phyloP scores from a whole-genome alignment of 2,888 invertebrate species.

The Nemotelus nigrinus region DNA sequence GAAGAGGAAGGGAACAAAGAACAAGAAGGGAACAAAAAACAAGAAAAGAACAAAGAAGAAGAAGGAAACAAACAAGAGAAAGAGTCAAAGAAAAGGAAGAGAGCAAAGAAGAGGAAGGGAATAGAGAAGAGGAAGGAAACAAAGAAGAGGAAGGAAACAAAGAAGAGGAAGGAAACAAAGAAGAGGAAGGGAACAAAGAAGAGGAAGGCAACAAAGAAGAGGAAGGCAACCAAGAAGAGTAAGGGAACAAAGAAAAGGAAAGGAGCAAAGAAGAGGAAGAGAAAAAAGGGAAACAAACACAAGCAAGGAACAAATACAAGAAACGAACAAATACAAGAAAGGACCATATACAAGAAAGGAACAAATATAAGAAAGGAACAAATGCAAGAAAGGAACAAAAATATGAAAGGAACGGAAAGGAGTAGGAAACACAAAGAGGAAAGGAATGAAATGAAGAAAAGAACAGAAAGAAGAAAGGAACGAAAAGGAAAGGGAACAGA shows the following conservation, averaged over 20 bases:
- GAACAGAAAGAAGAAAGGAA: too few relatives aligned
- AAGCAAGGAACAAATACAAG: too few relatives aligned
- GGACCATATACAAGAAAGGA: too few relatives aligned
- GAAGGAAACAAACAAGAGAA: not conserved
- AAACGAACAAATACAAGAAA: too few relatives aligned
- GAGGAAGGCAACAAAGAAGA: not conserved
- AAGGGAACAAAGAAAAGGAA: not conserved
- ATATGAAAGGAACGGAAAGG: too few relatives aligned
- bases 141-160: not conserved
- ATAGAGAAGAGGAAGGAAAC: not conserved
- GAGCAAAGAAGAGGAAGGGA: not conserved
- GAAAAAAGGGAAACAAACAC: too few relatives aligned
- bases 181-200: not conserved
- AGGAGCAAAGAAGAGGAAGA: too few relatives aligned
- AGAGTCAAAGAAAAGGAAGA: not conserved
- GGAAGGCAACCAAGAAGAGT: not conserved
- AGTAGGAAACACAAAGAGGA: too few relatives aligned
- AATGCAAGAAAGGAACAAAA: too few relatives aligned
- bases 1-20: not conserved
- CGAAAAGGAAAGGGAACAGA: too few relatives aligned
- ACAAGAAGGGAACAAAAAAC: not conserved
- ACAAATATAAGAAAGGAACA: too few relatives aligned
- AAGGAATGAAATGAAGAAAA: too few relatives aligned
- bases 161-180: not conserved
- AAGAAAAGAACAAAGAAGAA: not conserved